Evolutionary conservation across 2,113 vertebrate genomes (phyloP), one percentile per base, ranked within the genome.

Genomic region (Caretta caretta): DNA sequence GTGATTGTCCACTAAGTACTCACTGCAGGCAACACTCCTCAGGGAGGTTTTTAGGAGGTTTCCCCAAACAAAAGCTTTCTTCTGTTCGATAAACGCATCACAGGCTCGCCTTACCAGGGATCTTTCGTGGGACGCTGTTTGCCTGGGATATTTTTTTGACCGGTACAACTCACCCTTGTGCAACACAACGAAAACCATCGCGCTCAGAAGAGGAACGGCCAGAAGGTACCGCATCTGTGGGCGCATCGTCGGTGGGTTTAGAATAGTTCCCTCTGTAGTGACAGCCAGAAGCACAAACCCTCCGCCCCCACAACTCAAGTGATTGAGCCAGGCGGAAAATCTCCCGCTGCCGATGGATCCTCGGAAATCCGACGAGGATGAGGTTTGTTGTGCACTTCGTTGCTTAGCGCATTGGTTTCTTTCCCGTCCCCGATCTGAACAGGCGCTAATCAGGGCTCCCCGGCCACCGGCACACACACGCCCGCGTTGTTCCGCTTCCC

Each of bases 161-260:
- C 4, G 46, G 49, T 2, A 1, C 16, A 13, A 19, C 48, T 38
- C 54, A 6, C 49, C 76, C 1, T 25, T 84, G 80, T 94, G 96
- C 35, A 95, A 4, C 0, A 96, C 4, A 75, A 97, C 83, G 27
- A 97, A 57, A 6, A 90, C 13, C 5, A 87, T 24, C 57, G 90
- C 90, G 16, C 91, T 75, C 83, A 97, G 59, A 35, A 80, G 22
- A 1, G 78, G 25, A 27, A 90, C 27, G 11, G 83, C 93, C 29
- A 97, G 80, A 19, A 95, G 8, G 50, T 25, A 92, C 5, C 88
- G 90, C 42, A 56, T 84, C 90, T 93, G 89, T 46, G 89, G 93
- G 94, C 88, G 90, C 97, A 97, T 97, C 87, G 13, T 97, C 50
- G 87, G 65, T 48, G n/a, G 84, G 82, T 19, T 54, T 54, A 6